Evolutionary conservation across 1,140 invertebrate species (phyloP).

Genomic region (Zelostemma sp.): DNA sequence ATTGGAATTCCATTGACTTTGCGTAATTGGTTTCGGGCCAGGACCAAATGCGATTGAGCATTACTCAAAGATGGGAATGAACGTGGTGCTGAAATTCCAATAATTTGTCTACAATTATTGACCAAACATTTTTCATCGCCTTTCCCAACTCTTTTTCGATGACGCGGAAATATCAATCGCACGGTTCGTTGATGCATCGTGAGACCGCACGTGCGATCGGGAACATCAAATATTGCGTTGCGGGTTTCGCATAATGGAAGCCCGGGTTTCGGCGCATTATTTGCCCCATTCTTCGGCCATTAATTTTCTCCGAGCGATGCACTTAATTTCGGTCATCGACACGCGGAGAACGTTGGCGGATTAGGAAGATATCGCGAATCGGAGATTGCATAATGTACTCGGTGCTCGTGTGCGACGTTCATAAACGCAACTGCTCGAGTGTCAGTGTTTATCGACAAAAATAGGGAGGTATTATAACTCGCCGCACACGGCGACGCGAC

Average conservation of each 20-base stretch:
- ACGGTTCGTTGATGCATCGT: not conserved
- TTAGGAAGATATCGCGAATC: slow-evolving; percentile 27
- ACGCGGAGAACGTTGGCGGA: slow-evolving; percentile 25
- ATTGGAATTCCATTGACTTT: slow-evolving; percentile 1
- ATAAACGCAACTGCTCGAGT: slow-evolving; percentile 14
- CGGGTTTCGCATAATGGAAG: not conserved
- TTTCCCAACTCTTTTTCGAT: too few relatives aligned
- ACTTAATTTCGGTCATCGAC: slow-evolving; percentile 33
- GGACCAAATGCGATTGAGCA: too few relatives aligned
- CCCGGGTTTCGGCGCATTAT: too few relatives aligned
- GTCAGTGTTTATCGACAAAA: slow-evolving; percentile 19
- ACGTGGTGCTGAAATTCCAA: too few relatives aligned
- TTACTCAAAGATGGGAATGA: too few relatives aligned
- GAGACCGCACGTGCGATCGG: not conserved
- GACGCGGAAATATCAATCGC: not conserved
- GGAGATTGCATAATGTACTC: slow-evolving; percentile 19
- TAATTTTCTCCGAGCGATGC: slow-evolving; percentile 21
- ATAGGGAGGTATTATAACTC: slow-evolving; percentile 15
- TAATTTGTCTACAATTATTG: too few relatives aligned
- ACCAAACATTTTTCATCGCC: too few relatives aligned
- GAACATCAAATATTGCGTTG: slow-evolving; percentile 1
- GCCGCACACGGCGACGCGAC: slow-evolving; percentile 7
- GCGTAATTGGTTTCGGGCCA: not conserved
- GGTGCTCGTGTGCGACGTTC: slow-evolving; percentile 20
- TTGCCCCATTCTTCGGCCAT: slow-evolving; percentile 26